These are phyloP conservation scores for Gyps fulvus DNA, from an alignment of 2,113 vertebrate species.

Conservation along the genomic window DNA sequence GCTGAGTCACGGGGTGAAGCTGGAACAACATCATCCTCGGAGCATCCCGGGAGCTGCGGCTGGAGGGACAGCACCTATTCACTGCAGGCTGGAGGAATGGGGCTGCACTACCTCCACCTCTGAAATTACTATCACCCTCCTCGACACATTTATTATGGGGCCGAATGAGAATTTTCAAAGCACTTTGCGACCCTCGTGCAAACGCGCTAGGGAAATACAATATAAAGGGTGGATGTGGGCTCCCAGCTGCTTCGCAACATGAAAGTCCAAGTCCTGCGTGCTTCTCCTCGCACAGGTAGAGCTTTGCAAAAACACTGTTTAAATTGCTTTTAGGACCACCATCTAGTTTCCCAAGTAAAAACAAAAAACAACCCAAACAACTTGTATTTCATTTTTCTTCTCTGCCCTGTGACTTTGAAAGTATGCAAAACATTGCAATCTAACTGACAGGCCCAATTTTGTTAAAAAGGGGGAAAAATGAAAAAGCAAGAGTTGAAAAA, in stretches of 20 bases:
- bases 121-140: background rate
- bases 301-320: background rate
- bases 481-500: background rate
- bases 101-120: background rate
- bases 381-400: background rate
- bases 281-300: background rate
- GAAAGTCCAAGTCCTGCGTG: background rate
- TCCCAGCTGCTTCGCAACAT: fast-evolving
- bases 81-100: background rate
- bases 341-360: background rate
- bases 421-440: background rate
- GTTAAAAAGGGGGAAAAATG: background rate
- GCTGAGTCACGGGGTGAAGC: background rate
- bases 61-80: background rate
- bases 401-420: background rate
- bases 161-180: background rate
- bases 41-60: background rate
- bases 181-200: fast-evolving
- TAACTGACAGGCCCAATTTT: background rate
- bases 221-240: background rate
- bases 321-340: background rate
- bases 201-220: fast-evolving
- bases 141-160: fast-evolving
- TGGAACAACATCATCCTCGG: background rate
- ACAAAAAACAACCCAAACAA: background rate